Base-by-base conservation (phyloP, 2,888 invertebrate species). In the Cataglyphis livida region DNA sequence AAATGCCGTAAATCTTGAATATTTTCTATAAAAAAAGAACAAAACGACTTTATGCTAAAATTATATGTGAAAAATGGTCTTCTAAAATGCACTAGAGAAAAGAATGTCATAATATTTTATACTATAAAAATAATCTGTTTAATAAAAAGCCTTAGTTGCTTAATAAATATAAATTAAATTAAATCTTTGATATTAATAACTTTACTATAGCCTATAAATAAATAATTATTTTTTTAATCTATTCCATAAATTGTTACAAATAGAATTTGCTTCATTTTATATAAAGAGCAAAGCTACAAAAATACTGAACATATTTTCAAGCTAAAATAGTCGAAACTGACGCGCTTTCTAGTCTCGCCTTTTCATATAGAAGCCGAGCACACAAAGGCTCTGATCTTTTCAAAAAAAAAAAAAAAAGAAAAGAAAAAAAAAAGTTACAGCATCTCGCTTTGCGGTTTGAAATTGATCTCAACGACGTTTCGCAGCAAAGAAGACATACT, bases 401-500 rank as follows among this genome's bases (percentile, higher is more conserved):
- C 25, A 25, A 25, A 28, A 28, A 21, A 21, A 21, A 28, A 28
- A 28, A 28, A 28, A 28, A 28, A 28, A 28, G 2, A 28, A 28
- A 28, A 28, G 2, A 28, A 28, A 28, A 28, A 28, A 57, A 76
- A 76, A 54, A 25, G 65, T 51, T 66, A 54, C 54, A 54, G 38
- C 38, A 48, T 66, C 66, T 66, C 54, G 66, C 76, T 66, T 54
- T 38, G 57, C 57, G 54, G 48, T 66, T 66, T 66, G 51, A 65
- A 75, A 66, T 76, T 76, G 76, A 76, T 76, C 76, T 38, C 51
- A 28, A 38, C 54, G 38, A 28, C 35, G 66, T 65, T 65, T 54
- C 54, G 28, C 66, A 54, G 38, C 66, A 66, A 76, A 76, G 51
- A 65, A 54, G 28, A 66, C 68, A 54, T 21, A n/a, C 28, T n/a